Percentiles rank a stretch among this genome's conserved stretches.
Conservation (phyloP, 2,797 vertebrate genomes). For the Echeneis naucrates region DNA sequence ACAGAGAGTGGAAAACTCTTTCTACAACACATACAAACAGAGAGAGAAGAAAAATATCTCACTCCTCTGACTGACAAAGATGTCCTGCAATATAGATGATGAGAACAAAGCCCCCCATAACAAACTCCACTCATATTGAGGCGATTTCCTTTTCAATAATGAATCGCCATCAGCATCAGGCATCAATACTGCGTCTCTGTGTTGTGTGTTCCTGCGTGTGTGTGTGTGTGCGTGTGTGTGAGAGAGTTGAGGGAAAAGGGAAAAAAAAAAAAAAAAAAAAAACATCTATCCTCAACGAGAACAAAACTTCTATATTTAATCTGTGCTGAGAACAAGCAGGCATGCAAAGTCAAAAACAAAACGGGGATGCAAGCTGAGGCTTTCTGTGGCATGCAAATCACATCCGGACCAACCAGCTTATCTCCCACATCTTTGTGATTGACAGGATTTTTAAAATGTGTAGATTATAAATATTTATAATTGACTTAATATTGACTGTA, state of each 20-base stretch:
- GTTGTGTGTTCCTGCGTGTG: conserved; percentile 49
- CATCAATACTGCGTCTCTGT: conserved; percentile 79
- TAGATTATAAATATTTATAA: conserved; percentile 90
- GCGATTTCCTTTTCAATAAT: conserved; percentile 88
- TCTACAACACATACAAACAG: conserved; percentile 67
- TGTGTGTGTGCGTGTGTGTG: conserved; percentile 36
- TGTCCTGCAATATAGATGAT: conserved; percentile 87
- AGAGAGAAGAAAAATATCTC: conserved; percentile 76
- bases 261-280: conserved; percentile 48
- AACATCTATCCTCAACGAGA: conserved; percentile 81
- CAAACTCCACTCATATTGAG: conserved; percentile 85
- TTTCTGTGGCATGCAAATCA: conserved; percentile 86
- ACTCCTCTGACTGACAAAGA: conserved; percentile 83
- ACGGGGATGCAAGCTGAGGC: conserved; percentile 78
- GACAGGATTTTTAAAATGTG: conserved; percentile 86
- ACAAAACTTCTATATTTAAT: conserved; percentile 90
- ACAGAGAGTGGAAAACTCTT: conserved; percentile 70
- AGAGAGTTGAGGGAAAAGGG: too few relatives aligned
- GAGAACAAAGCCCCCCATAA: conserved; percentile 85
- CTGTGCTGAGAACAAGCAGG: conserved; percentile 82
- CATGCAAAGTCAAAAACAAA: conserved; percentile 86
- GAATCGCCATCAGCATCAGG: conserved; percentile 84
- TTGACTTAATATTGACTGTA: conserved; percentile 86
- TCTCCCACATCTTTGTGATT: conserved; percentile 83
- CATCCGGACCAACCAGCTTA: conserved; percentile 80